These are phyloP conservation scores for Indicator indicator DNA, from an alignment of 2,113 vertebrate genomes.

Conservation along the genomic window DNA sequence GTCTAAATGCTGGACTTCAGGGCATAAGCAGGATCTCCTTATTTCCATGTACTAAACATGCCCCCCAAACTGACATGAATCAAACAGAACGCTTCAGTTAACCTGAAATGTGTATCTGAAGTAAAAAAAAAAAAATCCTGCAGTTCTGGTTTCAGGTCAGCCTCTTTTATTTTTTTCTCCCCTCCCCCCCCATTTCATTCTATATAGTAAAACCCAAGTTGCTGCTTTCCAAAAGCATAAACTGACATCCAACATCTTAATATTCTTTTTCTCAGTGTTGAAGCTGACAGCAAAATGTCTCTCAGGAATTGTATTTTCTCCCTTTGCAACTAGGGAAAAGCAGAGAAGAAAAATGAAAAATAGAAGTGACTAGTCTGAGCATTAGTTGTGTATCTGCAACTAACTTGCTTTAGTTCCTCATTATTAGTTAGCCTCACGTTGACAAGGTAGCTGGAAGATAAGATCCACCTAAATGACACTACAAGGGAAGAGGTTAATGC, in stretches of 20 bases:
- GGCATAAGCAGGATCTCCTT: not conserved
- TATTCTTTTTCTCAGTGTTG: not conserved
- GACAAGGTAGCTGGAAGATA: not conserved
- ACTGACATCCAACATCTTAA: not conserved
- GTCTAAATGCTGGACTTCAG: not conserved
- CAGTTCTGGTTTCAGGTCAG: not conserved
- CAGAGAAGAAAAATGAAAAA: not conserved
- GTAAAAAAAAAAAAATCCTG: not conserved
- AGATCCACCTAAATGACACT: not conserved
- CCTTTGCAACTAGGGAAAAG: not conserved
- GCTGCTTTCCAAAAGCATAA: not conserved
- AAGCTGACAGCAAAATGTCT: not conserved
- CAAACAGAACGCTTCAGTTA: not conserved
- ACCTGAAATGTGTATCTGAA: not conserved
- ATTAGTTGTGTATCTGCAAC: not conserved
- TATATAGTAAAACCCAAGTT: not conserved
- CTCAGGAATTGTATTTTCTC: not conserved
- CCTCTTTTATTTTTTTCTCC: not conserved
- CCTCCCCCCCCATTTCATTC: not conserved
- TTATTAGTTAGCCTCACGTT: not conserved
- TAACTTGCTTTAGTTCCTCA: not conserved
- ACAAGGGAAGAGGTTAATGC: not conserved
- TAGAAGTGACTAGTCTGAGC: not conserved
- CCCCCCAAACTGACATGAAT: not conserved
- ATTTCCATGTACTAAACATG: not conserved